Conservation (phyloP, 1,140 invertebrate species). For the Hyphantria cunea region DNA sequence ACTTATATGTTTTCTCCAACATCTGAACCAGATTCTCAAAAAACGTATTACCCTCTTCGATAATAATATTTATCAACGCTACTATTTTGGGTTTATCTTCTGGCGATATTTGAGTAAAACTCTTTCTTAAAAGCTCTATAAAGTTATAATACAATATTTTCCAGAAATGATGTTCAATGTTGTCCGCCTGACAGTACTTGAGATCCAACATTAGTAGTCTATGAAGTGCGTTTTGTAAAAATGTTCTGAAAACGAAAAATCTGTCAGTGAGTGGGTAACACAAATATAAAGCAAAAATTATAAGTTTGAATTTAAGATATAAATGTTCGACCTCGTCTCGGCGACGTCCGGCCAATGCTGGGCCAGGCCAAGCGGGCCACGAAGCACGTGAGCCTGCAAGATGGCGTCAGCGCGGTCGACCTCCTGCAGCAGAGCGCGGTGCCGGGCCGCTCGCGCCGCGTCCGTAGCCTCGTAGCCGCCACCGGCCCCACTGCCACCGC, state of each 20-base stretch:
- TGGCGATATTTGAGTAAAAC: conserved; percentile 80
- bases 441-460: conserved; percentile 56
- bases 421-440: conserved; percentile 60
- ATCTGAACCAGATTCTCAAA: conserved; percentile 89
- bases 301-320: background rate
- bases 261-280: too few relatives aligned
- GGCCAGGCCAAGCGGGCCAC: conserved; percentile 54
- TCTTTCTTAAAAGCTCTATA: conserved; percentile 91
- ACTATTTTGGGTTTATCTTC: conserved; percentile 85
- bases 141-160: conserved; percentile 95
- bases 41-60: conserved; percentile 91
- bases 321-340: conserved; percentile 56
- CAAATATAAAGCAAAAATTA: conserved; percentile 1
- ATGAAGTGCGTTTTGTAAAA: conserved; percentile 88
- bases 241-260: conserved; percentile 61
- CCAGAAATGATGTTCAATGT: conserved; percentile 96
- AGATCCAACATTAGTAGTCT: conserved; percentile 90
- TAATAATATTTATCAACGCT: conserved; percentile 86
- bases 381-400: conserved; percentile 61
- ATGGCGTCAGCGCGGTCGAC: conserved; percentile 71
- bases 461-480: conserved; percentile 45
- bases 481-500: conserved; percentile 23
- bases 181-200: conserved; percentile 93
- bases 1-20: conserved; percentile 88
- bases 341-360: conserved; percentile 61